Conservation (phyloP, 1,140 invertebrate genomes). For the Zaprionus inermis region DNA sequence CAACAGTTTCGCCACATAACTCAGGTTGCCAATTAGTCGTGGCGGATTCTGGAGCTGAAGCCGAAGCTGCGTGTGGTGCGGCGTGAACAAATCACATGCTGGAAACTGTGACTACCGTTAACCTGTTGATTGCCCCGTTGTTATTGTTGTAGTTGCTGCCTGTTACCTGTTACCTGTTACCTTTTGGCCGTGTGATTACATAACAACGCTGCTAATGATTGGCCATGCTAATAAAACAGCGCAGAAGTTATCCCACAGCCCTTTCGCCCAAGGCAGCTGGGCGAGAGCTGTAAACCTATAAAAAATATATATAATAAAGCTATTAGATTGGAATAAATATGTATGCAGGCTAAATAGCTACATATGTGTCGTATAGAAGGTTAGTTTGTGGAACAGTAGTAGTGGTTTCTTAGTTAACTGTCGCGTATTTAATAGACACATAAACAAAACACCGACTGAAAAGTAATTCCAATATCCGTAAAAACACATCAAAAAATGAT, state of each 20-base stretch:
- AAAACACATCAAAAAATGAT: too few species aligned
- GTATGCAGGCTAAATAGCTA: too few species aligned
- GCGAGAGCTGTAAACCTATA: too few species aligned
- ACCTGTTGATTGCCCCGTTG: not conserved
- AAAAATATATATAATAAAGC: too few species aligned
- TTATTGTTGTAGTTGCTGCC: not conserved
- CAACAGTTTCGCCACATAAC: slow-evolving; percentile 10
- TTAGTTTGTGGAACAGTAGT: too few species aligned
- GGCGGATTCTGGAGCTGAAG: not conserved
- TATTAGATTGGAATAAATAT: not conserved
- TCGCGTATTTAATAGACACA: too few species aligned
- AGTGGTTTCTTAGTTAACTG: too few species aligned
- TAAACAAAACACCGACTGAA: too few species aligned
- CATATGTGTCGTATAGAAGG: too few species aligned
- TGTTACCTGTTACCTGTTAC: slow-evolving; percentile 11
- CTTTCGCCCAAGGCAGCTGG: not conserved
- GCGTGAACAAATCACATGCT: slow-evolving; percentile 2
- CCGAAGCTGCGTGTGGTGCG: too few species aligned
- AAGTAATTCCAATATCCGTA: too few species aligned
- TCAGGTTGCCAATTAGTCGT: slow-evolving; percentile 36
- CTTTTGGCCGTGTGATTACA: not conserved
- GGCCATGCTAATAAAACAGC: slow-evolving; percentile 6
- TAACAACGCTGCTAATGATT: slow-evolving; percentile 3
- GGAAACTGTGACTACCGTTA: slow-evolving; percentile 10
- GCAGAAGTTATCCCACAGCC: slow-evolving; percentile 1